These are phyloP conservation scores for Leptestheria dahalacensis DNA, from an alignment of 1,140 invertebrate species.

Conservation along the genomic window DNA sequence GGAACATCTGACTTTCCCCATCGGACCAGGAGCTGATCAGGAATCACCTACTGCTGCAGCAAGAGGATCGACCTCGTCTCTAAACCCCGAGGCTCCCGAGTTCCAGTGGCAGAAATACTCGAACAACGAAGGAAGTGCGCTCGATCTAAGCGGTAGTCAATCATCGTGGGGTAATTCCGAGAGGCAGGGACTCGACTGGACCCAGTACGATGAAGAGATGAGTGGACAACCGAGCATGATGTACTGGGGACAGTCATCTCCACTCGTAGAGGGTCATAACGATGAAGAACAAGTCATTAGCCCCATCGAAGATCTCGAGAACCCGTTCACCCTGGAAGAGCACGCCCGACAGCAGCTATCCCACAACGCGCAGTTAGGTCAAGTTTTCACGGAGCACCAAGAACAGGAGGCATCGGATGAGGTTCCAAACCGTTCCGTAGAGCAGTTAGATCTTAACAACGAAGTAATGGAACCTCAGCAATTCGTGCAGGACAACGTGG, in stretches of 20 bases:
- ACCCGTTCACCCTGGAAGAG: background rate
- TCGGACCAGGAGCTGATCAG: no score
- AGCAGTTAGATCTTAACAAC: no score
- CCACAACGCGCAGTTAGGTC: no score
- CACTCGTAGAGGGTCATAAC: background rate
- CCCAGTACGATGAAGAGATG: background rate
- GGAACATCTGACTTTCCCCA: no score
- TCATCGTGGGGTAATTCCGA: no score
- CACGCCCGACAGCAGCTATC: background rate
- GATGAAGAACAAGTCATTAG: background rate
- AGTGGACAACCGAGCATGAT: background rate
- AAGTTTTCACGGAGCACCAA: no score
- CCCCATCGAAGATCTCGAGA: background rate
- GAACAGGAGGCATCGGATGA: background rate
- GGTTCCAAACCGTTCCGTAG: no score
- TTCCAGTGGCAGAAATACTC: background rate
- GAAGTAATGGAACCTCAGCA: background rate
- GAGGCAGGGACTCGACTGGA: no score
- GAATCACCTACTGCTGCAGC: no score
- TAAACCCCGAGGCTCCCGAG: background rate
- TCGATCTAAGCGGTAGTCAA: no score
- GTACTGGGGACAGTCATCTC: background rate
- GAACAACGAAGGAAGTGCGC: background rate
- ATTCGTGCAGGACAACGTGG: background rate
- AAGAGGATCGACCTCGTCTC: no score